Evolutionary conservation across 2,797 vertebrate genomes (phyloP), one percentile per base, ranked within the genome.

Genomic region (Sebastes minor): DNA sequence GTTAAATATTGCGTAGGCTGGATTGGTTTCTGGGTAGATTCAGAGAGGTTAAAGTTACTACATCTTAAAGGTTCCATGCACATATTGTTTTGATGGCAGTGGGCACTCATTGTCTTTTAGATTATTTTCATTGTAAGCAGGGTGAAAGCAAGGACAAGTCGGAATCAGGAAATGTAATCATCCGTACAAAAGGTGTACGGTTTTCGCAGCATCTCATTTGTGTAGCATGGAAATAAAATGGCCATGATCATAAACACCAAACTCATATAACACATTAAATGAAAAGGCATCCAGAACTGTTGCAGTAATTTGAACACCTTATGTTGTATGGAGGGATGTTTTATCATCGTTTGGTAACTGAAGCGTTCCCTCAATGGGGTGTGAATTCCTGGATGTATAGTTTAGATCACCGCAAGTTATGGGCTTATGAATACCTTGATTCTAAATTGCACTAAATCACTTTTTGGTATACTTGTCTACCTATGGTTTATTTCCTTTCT

Each of bases 131-230:
- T 33, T 30, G 65, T 42, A 14, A 65, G 56, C 42, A 46, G 75
- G 88, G 81, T 87, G 82, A 89, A 65, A 10, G 70, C 74, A 62
- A 87, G 81, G 82, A 38, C 80, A 70, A 53, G 35, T 70, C 38
- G 20, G 42, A 75, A 72, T 80, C 78, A 30, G 56, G 56, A 62
- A 62, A 71, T 56, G 78, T 60, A 82, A 69, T 81, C 80, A 62
- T 55, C 71, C 12, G 4, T 28, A 35, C 30, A 22, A 76, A 76
- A 59, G 52, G 12, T 57, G 52, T 61, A 16, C 30, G 55, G 5
- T 49, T 30, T 30, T n/a, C 11, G 64, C 69, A 38, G 56, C 52
- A 16, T 74, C 66, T 78, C 71, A 81, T 74, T 23, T 42, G 42
- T n/a, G 63, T 14, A 72, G 42, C 56, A 42, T 78, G 62, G 61